Evolutionary conservation across 2,797 vertebrate species (phyloP).

Genomic region (Acrocephalus scirpaceus): DNA sequence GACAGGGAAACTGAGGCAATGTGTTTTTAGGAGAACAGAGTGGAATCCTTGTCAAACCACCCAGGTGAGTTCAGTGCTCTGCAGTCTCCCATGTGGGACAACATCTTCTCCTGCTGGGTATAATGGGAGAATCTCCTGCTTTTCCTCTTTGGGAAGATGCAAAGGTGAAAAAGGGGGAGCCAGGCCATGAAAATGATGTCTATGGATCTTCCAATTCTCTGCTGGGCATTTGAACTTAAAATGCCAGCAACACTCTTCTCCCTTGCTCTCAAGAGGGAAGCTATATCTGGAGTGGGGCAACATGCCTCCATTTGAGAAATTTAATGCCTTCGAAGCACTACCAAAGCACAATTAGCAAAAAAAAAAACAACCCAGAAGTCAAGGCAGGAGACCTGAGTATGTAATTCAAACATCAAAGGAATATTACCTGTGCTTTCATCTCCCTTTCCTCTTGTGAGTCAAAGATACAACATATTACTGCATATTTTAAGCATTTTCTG

Average conservation of each 20-base stretch:
- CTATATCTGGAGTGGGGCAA: background rate
- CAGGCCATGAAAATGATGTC: background rate
- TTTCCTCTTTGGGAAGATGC: background rate
- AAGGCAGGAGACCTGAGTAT: background rate
- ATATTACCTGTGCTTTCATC: slow-evolving; percentile 23
- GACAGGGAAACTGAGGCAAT: slow-evolving; percentile 15
- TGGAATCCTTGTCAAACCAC: background rate
- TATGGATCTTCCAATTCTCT: background rate
- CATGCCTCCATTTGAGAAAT: background rate
- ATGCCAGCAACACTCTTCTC: background rate
- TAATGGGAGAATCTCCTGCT: background rate
- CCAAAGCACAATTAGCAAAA: slow-evolving; percentile 22
- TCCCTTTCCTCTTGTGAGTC: slow-evolving; percentile 31
- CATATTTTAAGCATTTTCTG: slow-evolving; percentile 38
- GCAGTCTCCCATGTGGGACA: background rate
- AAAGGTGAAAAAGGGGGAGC: background rate
- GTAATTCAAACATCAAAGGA: slow-evolving; percentile 35
- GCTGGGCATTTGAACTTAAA: background rate
- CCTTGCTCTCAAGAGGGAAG: background rate
- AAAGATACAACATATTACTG: slow-evolving; percentile 11
- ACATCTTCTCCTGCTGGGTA: background rate
- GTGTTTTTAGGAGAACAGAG: background rate
- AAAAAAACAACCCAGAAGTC: background rate
- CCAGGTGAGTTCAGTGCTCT: background rate
- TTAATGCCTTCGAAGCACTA: background rate